Base-by-base conservation (phyloP, 92 coral and sea anemone species). In the Porites evermanni region DNA sequence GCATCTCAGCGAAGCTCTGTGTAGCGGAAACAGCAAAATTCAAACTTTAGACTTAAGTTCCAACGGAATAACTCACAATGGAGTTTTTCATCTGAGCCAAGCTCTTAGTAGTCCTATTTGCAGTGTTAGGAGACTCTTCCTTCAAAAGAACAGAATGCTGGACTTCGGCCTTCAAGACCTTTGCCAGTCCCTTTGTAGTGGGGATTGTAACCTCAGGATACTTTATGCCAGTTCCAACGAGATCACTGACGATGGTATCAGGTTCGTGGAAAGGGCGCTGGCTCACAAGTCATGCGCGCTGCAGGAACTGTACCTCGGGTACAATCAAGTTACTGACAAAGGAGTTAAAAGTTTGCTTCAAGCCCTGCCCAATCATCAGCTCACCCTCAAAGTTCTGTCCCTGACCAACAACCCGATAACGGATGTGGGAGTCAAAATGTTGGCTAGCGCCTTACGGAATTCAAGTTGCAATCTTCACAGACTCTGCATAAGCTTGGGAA, bases 1-100 rank as follows among this genome's bases (percentile, higher is more conserved):
- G 61, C 78, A 79, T 38, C 69, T 91, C 69, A 89, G 91, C 58
- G 73, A 87, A 53, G 88, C 93, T 47, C 88, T 91, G 20, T 85
- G 88, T 77, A 54, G 77, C 21, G 88, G 79, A 26, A 77, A 72
- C 64, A 72, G 88, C 59, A 85, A 51, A 85, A 78, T 85, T 19
- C 77, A 77, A 60, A 85, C 88, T 68, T 85, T 85, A 61, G 88
- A 85, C 77, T 23, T 85, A 56, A 85, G 88, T 21, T 85, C 88
- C 2, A 85, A 85, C 68, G 84, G 88, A 67, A 76, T 85, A 23
- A 85, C 88, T 16, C 83, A 76, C 70, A 85, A 78, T 47, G 88
- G 82, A 14, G 53, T 77, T 50, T 76, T 53, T 10, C 44, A 53
- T 19, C 18, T 85, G 47, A 77, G 88, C 88, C 67, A 54, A 20